These are phyloP conservation scores for Gonioctena quinquepunctata DNA, from an alignment of 1,140 invertebrate genomes.

Conservation along the genomic window DNA sequence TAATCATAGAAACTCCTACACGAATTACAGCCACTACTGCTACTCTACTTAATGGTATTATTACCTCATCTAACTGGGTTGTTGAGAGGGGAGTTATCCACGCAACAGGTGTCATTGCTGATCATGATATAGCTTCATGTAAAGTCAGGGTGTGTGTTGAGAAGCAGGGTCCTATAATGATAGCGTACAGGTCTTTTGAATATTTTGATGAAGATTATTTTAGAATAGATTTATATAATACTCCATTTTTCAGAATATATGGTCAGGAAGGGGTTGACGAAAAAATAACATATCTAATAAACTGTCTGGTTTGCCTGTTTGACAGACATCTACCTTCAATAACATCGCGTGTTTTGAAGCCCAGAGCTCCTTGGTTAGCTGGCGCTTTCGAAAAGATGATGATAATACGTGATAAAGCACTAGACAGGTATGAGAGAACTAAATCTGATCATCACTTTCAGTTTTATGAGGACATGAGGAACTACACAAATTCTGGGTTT, in stretches of 20 bases:
- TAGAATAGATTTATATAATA: slow-evolving; percentile 3
- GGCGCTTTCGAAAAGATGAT: background rate
- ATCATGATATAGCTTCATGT: slow-evolving; percentile 4
- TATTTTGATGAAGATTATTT: slow-evolving; percentile 1
- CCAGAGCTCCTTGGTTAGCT: background rate
- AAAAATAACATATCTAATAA: background rate
- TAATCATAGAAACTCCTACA: slow-evolving; percentile 1
- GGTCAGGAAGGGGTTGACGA: background rate
- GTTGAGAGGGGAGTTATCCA: slow-evolving; percentile 1
- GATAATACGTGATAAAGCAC: background rate
- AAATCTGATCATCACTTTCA: no score
- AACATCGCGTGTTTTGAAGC: background rate
- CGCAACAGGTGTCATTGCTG: slow-evolving; percentile 2
- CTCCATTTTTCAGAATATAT: no score
- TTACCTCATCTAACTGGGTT: slow-evolving; percentile 4
- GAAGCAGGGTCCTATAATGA: background rate
- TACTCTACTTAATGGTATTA: background rate
- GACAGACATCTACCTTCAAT: slow-evolving; percentile 4
- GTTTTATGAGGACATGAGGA: no score
- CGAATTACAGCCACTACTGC: background rate
- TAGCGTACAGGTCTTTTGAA: slow-evolving; percentile 2
- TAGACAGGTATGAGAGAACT: no score
- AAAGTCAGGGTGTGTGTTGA: background rate
- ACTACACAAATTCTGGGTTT: no score
- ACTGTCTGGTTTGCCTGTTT: slow-evolving; percentile 4